These are phyloP conservation scores for Oxystoma pomonae DNA, from an alignment of 2,888 invertebrate species.

Conservation along the genomic window DNA sequence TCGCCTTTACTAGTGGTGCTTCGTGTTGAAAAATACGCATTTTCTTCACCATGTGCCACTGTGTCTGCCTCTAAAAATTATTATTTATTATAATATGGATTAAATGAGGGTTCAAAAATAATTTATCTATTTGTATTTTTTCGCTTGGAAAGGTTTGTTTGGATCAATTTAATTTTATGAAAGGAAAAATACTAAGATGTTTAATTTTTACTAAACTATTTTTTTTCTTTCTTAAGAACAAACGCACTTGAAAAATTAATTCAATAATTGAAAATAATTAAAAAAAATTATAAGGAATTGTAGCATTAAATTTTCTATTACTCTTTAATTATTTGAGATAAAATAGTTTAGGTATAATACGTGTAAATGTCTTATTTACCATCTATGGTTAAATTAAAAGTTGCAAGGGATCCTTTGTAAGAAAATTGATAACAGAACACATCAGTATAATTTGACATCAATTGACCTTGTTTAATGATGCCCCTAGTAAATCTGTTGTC, in stretches of 20 bases:
- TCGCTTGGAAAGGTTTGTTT: too few relatives aligned
- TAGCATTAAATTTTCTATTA: neutral
- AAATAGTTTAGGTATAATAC: too few relatives aligned
- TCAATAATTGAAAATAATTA: neutral
- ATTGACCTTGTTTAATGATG: slow-evolving; percentile 25
- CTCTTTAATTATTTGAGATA: too few relatives aligned
- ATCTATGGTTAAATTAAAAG: slow-evolving; percentile 17
- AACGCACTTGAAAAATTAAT: neutral
- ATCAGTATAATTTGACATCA: slow-evolving; percentile 25
- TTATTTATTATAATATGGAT: too few relatives aligned
- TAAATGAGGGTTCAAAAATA: too few relatives aligned
- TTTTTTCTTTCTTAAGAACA: too few relatives aligned
- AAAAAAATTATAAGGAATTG: neutral
- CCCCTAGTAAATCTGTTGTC: slow-evolving; percentile 25
- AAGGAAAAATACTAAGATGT: too few relatives aligned
- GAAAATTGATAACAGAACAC: slow-evolving; percentile 32
- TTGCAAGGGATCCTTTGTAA: slow-evolving; percentile 26
- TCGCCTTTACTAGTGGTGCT: slow-evolving; percentile 6
- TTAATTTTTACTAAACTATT: too few relatives aligned
- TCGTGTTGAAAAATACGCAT: slow-evolving; percentile 18
- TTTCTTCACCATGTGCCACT: slow-evolving; percentile 28
- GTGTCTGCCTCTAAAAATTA: slow-evolving; percentile 23
- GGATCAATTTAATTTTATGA: too few relatives aligned
- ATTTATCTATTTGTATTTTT: too few relatives aligned
- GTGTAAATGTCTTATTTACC: slow-evolving; percentile 21